Percentiles rank a stretch among this genome's conserved stretches.
phyloP scores from a whole-genome alignment of 2,797 vertebrate genomes.

The Odontamblyopus rebecca region DNA sequence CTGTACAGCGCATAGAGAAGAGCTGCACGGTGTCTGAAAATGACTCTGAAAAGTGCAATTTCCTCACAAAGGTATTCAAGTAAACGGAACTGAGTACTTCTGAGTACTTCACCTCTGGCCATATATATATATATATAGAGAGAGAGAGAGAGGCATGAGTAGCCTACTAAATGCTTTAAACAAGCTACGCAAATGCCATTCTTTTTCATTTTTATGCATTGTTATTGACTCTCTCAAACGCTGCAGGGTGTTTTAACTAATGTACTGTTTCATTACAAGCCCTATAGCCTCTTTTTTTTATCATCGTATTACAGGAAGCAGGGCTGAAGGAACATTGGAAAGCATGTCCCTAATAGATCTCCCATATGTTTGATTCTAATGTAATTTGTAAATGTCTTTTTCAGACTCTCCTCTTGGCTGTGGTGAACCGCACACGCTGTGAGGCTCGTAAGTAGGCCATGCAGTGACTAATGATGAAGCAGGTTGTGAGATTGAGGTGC shows the following conservation, averaged over 20 bases:
- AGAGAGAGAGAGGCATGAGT: not conserved
- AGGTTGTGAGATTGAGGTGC: not conserved
- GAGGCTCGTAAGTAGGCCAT: constrained; percentile 53
- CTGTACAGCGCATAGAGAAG: too few relatives aligned
- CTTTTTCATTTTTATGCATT: not conserved
- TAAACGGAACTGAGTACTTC: too few relatives aligned
- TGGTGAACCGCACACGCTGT: not conserved
- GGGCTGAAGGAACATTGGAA: not conserved
- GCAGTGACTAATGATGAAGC: constrained; percentile 62
- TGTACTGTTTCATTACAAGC: not conserved
- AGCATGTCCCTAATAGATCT: not conserved
- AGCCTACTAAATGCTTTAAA: not conserved
- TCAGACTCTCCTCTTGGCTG: constrained; percentile 5
- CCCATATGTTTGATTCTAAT: not conserved
- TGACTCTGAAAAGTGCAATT: too few relatives aligned
- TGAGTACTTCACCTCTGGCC: too few relatives aligned
- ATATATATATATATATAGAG: too few relatives aligned
- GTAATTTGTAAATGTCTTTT: constrained; percentile 5
- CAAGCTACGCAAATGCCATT: not conserved
- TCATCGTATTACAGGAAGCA: not conserved
- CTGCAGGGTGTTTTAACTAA: not conserved
- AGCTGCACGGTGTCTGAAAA: too few relatives aligned
- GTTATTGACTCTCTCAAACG: not conserved
- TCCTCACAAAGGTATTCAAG: too few relatives aligned
- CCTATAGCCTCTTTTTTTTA: not conserved